Conservation (phyloP, 1,140 invertebrate genomes). For the Bradynema listronoti region DNA sequence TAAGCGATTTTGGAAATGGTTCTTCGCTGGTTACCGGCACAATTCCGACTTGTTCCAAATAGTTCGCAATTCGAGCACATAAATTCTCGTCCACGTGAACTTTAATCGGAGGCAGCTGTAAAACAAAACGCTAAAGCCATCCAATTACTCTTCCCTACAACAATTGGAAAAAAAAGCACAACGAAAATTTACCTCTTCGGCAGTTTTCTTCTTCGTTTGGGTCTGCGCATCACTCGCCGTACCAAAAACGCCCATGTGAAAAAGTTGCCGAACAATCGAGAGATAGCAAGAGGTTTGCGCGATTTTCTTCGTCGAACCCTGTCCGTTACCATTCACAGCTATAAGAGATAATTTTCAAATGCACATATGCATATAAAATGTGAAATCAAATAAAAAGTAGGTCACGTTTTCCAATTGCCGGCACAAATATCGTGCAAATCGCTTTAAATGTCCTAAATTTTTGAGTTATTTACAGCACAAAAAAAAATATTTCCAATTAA, state of each 20-base stretch:
- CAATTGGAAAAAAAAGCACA: not conserved
- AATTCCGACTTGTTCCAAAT: conserved; percentile 24
- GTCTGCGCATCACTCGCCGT: conserved; percentile 69
- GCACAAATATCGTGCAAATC: conserved; percentile 20
- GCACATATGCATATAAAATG: not conserved
- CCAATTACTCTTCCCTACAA: not conserved
- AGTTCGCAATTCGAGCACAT: conserved; percentile 24
- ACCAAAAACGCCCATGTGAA: conserved; percentile 85
- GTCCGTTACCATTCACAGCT: conserved; percentile 74
- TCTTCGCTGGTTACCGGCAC: conserved; percentile 8
- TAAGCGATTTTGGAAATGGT: conserved; percentile 61
- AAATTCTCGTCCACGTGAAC: conserved; percentile 30
- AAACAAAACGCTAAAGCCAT: conserved; percentile 1
- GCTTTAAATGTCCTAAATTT: conserved; percentile 27
- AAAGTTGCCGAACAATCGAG: conserved; percentile 84
- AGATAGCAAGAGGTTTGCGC: conserved; percentile 92
- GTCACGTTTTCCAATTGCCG: not conserved
- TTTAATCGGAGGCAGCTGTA: conserved; percentile 42
- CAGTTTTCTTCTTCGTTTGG: conserved; percentile 71
- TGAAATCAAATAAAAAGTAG: not conserved
- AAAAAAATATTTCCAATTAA: too few relatives aligned
- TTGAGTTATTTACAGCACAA: conserved; percentile 6
- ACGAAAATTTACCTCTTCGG: conserved; percentile 60
- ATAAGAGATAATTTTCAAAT: conserved; percentile 32
- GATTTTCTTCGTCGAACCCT: conserved; percentile 87